phyloP scores from a whole-genome alignment of 2,113 vertebrate genomes.

The Xenopus borealis region DNA sequence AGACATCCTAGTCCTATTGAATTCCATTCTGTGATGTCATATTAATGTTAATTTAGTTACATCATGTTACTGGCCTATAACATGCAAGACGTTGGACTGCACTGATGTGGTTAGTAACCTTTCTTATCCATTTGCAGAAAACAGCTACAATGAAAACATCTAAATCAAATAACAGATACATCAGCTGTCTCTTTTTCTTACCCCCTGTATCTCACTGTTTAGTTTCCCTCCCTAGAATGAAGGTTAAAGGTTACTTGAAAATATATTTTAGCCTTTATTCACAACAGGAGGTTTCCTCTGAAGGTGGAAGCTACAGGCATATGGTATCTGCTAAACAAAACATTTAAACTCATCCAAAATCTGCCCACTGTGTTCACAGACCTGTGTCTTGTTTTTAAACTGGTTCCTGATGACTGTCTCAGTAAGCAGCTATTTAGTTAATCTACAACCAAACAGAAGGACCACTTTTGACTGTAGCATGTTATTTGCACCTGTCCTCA shows the following conservation, averaged over 20 bases:
- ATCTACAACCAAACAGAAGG: not conserved
- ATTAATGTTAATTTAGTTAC: too few relatives aligned
- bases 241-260: conserved; percentile 23
- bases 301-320: conserved; percentile 17
- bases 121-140: not conserved
- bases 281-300: conserved; percentile 19
- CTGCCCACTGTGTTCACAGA: not conserved
- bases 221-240: conserved; percentile 5
- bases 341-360: not conserved
- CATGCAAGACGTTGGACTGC: too few relatives aligned
- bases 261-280: conserved; percentile 25
- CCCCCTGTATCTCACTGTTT: not conserved
- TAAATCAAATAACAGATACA: conserved; percentile 9
- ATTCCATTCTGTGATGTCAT: too few relatives aligned
- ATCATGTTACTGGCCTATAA: too few relatives aligned
- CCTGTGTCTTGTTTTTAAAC: not conserved
- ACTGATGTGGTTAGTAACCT: not conserved
- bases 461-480: not conserved
- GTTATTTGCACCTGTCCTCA: not conserved
- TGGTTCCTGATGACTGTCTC: not conserved
- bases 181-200: conserved; percentile 4
- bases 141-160: not conserved
- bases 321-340: conserved; percentile 12
- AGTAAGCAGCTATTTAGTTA: not conserved
- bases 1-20: too few relatives aligned